These are phyloP conservation scores for Heterocephalus glaber DNA, from an alignment of 2,113 vertebrate genomes.

Conservation along the genomic window DNA sequence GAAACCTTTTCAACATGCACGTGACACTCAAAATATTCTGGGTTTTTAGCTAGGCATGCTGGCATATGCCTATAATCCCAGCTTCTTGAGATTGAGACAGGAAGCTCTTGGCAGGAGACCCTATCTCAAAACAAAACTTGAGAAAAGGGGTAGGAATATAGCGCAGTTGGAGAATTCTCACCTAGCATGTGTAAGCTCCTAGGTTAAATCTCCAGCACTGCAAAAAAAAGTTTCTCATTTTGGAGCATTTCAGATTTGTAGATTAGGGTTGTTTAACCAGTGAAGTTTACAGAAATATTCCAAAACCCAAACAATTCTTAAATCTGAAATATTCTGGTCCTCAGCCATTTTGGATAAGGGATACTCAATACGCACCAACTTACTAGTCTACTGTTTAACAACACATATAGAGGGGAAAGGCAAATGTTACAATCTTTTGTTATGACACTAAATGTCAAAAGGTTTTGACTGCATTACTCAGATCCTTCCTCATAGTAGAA, in stretches of 20 bases:
- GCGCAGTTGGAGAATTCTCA: not conserved
- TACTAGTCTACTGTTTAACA: constrained; percentile 1
- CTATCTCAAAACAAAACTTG: not conserved
- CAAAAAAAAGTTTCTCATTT: not conserved
- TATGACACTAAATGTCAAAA: not conserved
- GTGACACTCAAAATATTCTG: not conserved
- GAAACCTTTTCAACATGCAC: not conserved
- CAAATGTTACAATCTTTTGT: constrained; percentile 7
- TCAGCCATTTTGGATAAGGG: not conserved
- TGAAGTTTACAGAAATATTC: not conserved
- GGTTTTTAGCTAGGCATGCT: not conserved
- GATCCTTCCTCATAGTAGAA: constrained; percentile 19
- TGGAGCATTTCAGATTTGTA: not conserved
- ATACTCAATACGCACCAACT: not conserved
- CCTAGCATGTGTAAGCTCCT: not conserved
- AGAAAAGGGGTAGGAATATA: not conserved
- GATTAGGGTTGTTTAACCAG: not conserved
- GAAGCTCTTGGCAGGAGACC: not conserved
- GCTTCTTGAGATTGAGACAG: not conserved
- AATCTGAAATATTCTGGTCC: not conserved
- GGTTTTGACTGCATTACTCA: not conserved
- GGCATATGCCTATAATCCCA: not conserved
- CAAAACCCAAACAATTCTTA: not conserved
- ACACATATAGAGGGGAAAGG: not conserved
- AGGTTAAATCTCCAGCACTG: not conserved